phyloP scores from a whole-genome alignment of 2,797 vertebrate genomes.

The Falco berigora region DNA sequence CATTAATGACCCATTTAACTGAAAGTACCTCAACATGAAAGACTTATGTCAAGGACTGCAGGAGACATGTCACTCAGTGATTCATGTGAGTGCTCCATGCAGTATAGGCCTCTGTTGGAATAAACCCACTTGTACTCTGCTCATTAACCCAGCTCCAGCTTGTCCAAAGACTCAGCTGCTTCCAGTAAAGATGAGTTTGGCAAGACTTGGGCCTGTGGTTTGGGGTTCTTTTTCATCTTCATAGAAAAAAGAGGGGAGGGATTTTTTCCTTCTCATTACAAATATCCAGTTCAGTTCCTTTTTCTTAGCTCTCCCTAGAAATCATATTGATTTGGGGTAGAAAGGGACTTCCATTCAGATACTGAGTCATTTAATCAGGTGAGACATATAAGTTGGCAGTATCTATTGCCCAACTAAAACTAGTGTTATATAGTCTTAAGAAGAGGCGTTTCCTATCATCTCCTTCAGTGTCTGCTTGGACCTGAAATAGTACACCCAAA shows the following conservation, averaged over 20 bases:
- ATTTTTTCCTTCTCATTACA: background rate
- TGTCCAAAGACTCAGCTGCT: background rate
- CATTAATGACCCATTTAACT: background rate
- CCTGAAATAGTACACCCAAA: background rate
- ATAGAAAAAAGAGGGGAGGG: background rate
- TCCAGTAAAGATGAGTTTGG: background rate
- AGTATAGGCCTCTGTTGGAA: background rate
- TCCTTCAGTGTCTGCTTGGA: background rate
- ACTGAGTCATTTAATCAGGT: background rate
- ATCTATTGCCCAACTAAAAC: background rate
- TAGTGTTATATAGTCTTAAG: background rate
- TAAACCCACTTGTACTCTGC: background rate
- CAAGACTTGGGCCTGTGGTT: background rate
- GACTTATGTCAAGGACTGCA: background rate
- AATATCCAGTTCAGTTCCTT: background rate
- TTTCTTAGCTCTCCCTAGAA: background rate
- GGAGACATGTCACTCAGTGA: background rate
- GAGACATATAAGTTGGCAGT: background rate
- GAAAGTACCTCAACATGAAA: background rate
- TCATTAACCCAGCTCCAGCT: background rate
- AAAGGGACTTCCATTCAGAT: background rate
- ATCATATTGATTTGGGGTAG: background rate
- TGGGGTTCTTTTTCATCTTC: background rate
- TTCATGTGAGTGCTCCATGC: background rate
- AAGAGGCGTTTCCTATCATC: background rate